Conservation (phyloP, 2,888 invertebrate genomes). For the Falcaria lacertinaria region DNA sequence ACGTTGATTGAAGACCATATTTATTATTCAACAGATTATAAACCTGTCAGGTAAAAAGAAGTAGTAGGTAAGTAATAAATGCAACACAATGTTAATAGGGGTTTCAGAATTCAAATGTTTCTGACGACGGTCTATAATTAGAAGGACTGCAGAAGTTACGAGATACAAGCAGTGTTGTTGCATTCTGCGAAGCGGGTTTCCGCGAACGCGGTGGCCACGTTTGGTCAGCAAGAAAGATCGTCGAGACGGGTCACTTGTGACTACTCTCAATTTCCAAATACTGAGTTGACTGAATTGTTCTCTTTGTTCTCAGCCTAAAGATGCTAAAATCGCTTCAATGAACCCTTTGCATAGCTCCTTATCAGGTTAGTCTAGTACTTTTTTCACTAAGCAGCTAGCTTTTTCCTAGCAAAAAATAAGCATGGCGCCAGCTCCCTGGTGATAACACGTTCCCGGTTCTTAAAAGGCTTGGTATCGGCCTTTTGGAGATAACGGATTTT, state of each 20-base stretch:
- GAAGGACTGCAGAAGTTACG: slow-evolving; percentile 11
- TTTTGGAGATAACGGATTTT: slow-evolving; percentile 41
- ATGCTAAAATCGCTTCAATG: slow-evolving; percentile 4
- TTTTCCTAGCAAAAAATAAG: slow-evolving; percentile 38
- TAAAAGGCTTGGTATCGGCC: slow-evolving; percentile 35
- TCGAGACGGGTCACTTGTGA: not conserved
- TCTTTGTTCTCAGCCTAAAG: slow-evolving; percentile 15
- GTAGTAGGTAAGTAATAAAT: not conserved
- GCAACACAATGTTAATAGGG: too few relatives aligned
- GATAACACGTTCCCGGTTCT: slow-evolving; percentile 32
- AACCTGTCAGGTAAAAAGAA: not conserved
- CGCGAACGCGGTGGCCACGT: slow-evolving; percentile 37
- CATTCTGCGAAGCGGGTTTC: slow-evolving; percentile 46
- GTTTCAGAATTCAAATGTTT: too few relatives aligned
- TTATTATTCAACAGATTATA: too few relatives aligned
- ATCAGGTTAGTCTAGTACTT: slow-evolving; percentile 1
- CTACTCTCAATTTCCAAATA: slow-evolving; percentile 1
- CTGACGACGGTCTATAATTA: slow-evolving; percentile 29
- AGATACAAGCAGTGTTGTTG: slow-evolving; percentile 35
- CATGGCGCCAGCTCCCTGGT: slow-evolving; percentile 62
- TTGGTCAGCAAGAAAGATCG: slow-evolving; percentile 26
- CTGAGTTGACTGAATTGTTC: not conserved
- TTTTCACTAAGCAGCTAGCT: slow-evolving; percentile 5
- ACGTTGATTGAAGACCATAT: too few relatives aligned
- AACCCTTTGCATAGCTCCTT: slow-evolving; percentile 1